Evolutionary conservation across 2,113 vertebrate genomes (phyloP).

Genomic region (Columba livia): DNA sequence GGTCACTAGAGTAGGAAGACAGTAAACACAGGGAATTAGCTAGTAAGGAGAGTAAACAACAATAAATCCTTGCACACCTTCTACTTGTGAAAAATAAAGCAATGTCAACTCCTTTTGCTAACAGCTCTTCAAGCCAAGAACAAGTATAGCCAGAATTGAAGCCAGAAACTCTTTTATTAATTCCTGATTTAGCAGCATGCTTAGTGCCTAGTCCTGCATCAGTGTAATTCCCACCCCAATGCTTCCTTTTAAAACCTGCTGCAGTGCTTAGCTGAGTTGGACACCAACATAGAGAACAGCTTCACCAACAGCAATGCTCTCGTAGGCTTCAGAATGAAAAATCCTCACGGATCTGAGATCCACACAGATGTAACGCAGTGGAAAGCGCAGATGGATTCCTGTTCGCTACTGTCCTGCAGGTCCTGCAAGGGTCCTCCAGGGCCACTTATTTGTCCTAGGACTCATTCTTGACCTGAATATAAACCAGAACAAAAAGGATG

Average conservation of each 20-base stretch:
- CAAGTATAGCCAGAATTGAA: not conserved
- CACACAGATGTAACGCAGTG: rapidly evolving
- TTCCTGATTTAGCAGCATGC: not conserved
- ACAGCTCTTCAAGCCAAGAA: not conserved
- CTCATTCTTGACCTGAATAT: not conserved
- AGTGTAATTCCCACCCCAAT: not conserved
- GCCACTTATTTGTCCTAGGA: not conserved
- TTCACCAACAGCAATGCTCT: not conserved
- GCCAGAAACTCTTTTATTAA: not conserved
- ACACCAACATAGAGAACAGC: rapidly evolving
- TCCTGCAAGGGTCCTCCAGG: not conserved
- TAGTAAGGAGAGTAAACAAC: not conserved
- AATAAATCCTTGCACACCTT: not conserved
- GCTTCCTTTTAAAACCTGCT: not conserved
- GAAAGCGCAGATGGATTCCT: not conserved
- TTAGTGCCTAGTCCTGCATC: not conserved
- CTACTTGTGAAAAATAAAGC: not conserved
- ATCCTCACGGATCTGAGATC: not conserved
- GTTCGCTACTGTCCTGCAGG: not conserved
- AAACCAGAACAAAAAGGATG: not conserved
- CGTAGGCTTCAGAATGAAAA: not conserved
- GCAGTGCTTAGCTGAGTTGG: not conserved
- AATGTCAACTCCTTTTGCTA: not conserved
- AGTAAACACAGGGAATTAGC: not conserved
- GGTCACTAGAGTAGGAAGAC: not conserved